These are phyloP conservation scores for Ctenopoma multispine DNA, from an alignment of 2,797 vertebrate genomes.

Conservation along the genomic window DNA sequence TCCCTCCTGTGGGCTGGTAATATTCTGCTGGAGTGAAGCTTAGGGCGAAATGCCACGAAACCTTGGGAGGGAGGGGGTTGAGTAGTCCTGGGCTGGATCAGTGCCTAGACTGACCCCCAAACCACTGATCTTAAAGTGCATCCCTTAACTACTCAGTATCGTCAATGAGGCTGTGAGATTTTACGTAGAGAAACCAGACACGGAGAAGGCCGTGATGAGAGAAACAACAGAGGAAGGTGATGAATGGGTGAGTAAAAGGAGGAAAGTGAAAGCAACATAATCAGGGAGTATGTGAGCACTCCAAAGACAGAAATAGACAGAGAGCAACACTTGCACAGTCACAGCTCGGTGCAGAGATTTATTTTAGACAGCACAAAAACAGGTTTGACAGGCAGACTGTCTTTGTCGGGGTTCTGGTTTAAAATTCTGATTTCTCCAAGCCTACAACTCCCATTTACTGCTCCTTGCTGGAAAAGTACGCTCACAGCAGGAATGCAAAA, in stretches of 20 bases:
- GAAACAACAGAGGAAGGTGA: conserved; percentile 1
- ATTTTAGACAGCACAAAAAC: conserved; percentile 38
- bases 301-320: conserved; percentile 20
- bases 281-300: neutral
- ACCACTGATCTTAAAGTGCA: neutral
- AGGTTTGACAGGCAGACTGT: conserved; percentile 40
- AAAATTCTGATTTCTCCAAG: conserved; percentile 28
- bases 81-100: conserved; percentile 19
- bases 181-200: neutral
- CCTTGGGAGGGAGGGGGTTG: neutral
- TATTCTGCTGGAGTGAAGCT: conserved; percentile 14
- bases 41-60: conserved; percentile 34
- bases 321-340: conserved; percentile 7
- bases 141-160: conserved; percentile 1
- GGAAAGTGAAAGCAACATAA: conserved; percentile 12
- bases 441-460: conserved; percentile 40
- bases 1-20: conserved; percentile 32
- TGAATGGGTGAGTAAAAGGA: neutral
- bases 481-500: neutral
- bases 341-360: conserved; percentile 8
- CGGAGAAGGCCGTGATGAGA: neutral
- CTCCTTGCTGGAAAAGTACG: neutral
- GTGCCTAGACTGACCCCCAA: conserved; percentile 13
- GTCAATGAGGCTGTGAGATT: neutral
- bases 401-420: conserved; percentile 30